Conservation (phyloP, 2,888 invertebrate species). For the Agrochola macilenta region DNA sequence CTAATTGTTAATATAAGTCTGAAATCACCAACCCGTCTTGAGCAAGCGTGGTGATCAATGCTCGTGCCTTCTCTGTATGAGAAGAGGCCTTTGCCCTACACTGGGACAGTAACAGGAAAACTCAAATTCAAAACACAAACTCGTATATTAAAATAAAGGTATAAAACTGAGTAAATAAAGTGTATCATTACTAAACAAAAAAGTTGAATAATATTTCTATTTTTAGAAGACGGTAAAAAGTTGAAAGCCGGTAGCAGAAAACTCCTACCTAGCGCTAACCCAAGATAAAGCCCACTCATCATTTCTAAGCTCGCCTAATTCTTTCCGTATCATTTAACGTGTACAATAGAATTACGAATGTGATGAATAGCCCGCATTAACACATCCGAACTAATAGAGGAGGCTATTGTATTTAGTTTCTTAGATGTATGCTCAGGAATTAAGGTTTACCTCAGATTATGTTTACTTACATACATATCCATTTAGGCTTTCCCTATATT, state of each 20-base stretch:
- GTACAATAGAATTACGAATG: slow-evolving; percentile 61
- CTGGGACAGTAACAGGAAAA: too few species aligned
- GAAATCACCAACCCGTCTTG: too few species aligned
- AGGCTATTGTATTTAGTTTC: slow-evolving; percentile 37
- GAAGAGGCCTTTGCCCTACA: too few species aligned
- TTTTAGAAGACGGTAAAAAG: neutral
- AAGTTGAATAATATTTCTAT: neutral
- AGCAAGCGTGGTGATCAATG: too few species aligned
- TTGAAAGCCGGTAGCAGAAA: neutral
- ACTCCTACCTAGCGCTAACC: slow-evolving; percentile 13
- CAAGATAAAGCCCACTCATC: slow-evolving; percentile 50
- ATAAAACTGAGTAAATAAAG: too few species aligned
- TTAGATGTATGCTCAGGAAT: slow-evolving; percentile 23
- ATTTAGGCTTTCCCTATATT: too few species aligned
- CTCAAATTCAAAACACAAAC: too few species aligned
- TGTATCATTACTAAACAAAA: too few species aligned
- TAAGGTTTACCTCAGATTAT: neutral
- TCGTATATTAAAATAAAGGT: too few species aligned
- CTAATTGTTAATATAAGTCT: too few species aligned
- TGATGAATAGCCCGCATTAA: slow-evolving; percentile 55
- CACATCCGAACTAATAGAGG: slow-evolving; percentile 33
- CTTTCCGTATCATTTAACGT: slow-evolving; percentile 58
- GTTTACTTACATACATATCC: neutral
- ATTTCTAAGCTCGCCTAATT: slow-evolving; percentile 55
- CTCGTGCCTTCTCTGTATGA: too few species aligned